Percentiles rank a stretch among this genome's conserved stretches.
These are phyloP conservation scores for Atta texana DNA, from an alignment of 1,140 invertebrate species.

Conservation along the genomic window DNA sequence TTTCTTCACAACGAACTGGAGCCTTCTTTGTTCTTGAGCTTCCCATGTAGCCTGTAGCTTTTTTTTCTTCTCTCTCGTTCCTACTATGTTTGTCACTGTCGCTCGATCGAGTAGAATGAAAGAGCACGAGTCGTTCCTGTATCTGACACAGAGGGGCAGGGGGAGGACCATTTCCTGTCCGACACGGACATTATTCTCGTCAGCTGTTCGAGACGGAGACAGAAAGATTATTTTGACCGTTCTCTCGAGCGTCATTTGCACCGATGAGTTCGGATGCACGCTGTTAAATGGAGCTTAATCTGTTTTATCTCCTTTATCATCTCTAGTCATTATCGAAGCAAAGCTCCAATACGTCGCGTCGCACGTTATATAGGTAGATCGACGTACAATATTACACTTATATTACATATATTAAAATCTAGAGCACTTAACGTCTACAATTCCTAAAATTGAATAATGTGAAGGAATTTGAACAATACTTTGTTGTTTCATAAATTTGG, in stretches of 20 bases:
- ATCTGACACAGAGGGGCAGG: conserved; percentile 27
- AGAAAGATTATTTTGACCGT: conserved; percentile 41
- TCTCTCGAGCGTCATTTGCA: conserved; percentile 20
- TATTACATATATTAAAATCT: neutral
- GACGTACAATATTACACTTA: conserved; percentile 39
- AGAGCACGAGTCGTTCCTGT: conserved; percentile 57
- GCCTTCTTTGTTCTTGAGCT: conserved; percentile 31
- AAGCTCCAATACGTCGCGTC: conserved; percentile 63
- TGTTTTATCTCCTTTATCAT: conserved; percentile 64
- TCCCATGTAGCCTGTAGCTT: conserved; percentile 40
- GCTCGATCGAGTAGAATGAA: conserved; percentile 30
- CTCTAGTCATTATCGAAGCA: conserved; percentile 67
- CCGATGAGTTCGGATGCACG: conserved; percentile 18
- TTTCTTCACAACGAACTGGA: neutral
- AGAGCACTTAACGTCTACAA: neutral
- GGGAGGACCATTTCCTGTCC: conserved; percentile 72
- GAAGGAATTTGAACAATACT: conserved; percentile 14
- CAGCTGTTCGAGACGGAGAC: conserved; percentile 66
- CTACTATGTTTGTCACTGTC: conserved; percentile 41
- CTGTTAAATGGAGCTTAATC: conserved; percentile 31
- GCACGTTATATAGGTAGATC: conserved; percentile 58
- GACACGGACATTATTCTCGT: conserved; percentile 67
- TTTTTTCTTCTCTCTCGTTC: conserved; percentile 14
- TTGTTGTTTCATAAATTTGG: conserved; percentile 3
- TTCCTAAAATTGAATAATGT: neutral